A percentile compares a stretch with the other conserved stretches of the same genome.
Evolutionary conservation across 2,797 vertebrate genomes (phyloP).

Genomic region (Chanos chanos): DNA sequence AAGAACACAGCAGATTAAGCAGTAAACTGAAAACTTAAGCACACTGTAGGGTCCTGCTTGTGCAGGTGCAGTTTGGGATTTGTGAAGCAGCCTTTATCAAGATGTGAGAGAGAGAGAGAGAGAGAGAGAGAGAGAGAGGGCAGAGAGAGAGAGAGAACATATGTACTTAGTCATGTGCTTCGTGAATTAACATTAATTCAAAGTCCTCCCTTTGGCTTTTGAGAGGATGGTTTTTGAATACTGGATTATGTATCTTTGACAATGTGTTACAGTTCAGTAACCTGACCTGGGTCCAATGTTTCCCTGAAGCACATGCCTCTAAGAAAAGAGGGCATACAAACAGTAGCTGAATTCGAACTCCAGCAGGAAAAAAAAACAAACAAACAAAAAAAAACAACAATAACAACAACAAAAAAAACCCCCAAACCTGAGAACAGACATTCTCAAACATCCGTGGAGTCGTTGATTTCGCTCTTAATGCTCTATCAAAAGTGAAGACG

Average conservation of each 20-base stretch:
- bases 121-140: too few species aligned
- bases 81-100: slow-evolving; percentile 31
- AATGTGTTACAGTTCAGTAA: slow-evolving; percentile 17
- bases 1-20: slow-evolving; percentile 24
- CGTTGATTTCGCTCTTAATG: slow-evolving; percentile 12
- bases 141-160: too few species aligned
- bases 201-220: slow-evolving; percentile 18
- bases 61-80: slow-evolving; percentile 41
- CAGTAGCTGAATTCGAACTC: slow-evolving; percentile 1
- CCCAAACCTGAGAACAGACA: too few species aligned
- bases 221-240: slow-evolving; percentile 4
- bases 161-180: slow-evolving; percentile 12
- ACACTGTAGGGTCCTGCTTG: slow-evolving; percentile 14
- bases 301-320: slow-evolving; percentile 19
- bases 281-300: slow-evolving; percentile 20
- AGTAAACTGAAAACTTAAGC: slow-evolving; percentile 23
- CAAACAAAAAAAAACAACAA: too few species aligned
- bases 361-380: too few species aligned
- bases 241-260: not conserved
- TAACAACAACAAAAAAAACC: too few species aligned
- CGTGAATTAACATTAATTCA: slow-evolving; percentile 14
- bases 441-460: slow-evolving; percentile 10
- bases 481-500: slow-evolving; percentile 13
- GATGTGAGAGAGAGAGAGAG: slow-evolving; percentile 8
- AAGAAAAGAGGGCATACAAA: slow-evolving; percentile 13